A percentile compares a stretch with the other conserved stretches of the same genome.
phyloP scores from a whole-genome alignment of 2,797 vertebrate species.

The Buphagus erythrorhynchus region DNA sequence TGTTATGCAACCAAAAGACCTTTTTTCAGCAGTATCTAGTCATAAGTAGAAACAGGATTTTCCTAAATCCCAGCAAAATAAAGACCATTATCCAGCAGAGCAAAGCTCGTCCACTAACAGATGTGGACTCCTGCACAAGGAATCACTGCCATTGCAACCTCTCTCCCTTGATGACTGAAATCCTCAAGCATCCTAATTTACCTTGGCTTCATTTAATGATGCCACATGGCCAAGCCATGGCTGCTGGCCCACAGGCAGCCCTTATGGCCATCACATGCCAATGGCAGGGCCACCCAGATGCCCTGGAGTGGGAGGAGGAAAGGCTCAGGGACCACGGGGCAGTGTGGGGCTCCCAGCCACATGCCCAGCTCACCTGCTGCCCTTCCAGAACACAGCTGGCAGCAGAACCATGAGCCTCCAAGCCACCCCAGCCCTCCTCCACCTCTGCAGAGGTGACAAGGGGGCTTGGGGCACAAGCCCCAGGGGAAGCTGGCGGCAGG shows the following conservation, averaged over 20 bases:
- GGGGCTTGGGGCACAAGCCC: not conserved
- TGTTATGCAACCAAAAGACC: not conserved
- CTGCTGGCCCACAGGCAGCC: not conserved
- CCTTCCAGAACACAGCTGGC: not conserved
- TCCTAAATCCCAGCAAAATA: not conserved
- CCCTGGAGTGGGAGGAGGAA: fast-evolving
- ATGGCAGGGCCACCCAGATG: not conserved
- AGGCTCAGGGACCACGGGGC: not conserved
- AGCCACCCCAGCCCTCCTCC: not conserved
- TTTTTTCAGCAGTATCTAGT: not conserved
- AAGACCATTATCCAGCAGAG: not conserved
- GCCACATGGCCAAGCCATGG: fast-evolving
- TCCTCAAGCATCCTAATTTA: not conserved
- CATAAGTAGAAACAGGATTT: not conserved
- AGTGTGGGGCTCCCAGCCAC: not conserved
- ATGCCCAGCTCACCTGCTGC: not conserved
- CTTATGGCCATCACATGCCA: fast-evolving
- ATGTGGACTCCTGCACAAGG: not conserved
- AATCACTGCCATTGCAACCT: not conserved
- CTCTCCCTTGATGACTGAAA: not conserved
- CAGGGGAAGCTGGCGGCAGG: not conserved
- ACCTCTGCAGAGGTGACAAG: not conserved
- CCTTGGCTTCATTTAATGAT: not conserved
- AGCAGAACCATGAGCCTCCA: not conserved
- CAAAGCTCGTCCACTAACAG: not conserved